These are phyloP conservation scores for Moxostoma hubbsi DNA, from an alignment of 2,797 vertebrate species.

Conservation along the genomic window DNA sequence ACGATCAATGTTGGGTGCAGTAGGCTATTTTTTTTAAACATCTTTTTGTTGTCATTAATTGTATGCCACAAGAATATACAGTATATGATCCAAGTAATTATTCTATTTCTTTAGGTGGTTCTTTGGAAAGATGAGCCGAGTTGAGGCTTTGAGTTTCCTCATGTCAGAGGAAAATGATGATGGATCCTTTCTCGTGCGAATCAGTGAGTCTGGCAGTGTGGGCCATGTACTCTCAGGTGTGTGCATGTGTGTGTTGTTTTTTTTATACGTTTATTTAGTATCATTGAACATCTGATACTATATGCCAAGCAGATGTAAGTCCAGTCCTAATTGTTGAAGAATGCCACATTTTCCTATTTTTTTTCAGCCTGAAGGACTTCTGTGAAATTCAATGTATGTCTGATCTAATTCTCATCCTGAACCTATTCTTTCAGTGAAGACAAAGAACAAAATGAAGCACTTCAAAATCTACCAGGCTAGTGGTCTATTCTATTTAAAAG, in stretches of 20 bases:
- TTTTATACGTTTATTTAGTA: background rate
- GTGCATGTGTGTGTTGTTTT: constrained; percentile 17
- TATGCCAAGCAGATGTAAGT: background rate
- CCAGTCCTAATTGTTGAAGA: background rate
- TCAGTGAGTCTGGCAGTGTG: constrained; percentile 74
- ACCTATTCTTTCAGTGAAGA: constrained; percentile 70
- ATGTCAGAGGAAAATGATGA: constrained; percentile 63
- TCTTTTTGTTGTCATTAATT: background rate
- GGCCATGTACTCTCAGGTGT: constrained; percentile 79
- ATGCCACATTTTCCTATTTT: too few species aligned
- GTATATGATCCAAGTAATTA: background rate
- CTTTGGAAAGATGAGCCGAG: constrained; percentile 80
- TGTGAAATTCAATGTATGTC: background rate
- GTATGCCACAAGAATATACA: background rate
- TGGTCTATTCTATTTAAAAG: constrained; percentile 65
- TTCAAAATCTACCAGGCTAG: constrained; percentile 73
- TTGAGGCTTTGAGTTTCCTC: constrained; percentile 74
- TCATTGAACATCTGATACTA: background rate
- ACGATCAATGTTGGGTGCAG: background rate
- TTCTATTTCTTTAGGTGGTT: constrained; percentile 76
- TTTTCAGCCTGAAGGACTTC: background rate
- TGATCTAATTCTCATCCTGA: background rate
- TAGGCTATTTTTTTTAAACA: too few species aligned
- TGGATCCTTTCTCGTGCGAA: constrained; percentile 79
- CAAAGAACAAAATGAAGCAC: constrained; percentile 69